A percentile compares a stretch with the other conserved stretches of the same genome.
Evolutionary conservation across 2,113 vertebrate species (phyloP).

Genomic region (Cyphomyrus plagiostoma): DNA sequence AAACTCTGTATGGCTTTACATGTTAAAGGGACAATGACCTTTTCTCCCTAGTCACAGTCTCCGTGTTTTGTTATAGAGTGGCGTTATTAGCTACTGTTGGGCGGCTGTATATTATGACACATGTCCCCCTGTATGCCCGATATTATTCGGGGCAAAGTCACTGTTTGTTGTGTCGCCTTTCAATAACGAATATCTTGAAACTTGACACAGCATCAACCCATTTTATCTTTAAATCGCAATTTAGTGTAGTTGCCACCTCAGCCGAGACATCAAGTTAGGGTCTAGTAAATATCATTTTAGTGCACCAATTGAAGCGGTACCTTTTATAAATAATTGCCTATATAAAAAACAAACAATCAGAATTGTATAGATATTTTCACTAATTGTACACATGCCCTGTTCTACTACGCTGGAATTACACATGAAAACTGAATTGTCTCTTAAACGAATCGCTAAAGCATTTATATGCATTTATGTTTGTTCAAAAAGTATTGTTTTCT

Average conservation of each 20-base stretch:
- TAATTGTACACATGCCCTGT: not conserved
- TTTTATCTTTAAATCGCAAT: slow-evolving; percentile 7
- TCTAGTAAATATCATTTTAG: not conserved
- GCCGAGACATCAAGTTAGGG: not conserved
- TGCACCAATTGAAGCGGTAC: not conserved
- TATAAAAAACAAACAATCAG: not conserved
- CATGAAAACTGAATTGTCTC: not conserved
- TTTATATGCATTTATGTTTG: not conserved
- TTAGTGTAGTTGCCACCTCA: not conserved
- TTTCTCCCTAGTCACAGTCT: slow-evolving; percentile 33
- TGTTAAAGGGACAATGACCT: slow-evolving; percentile 69
- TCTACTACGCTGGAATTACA: not conserved
- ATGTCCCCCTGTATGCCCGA: not conserved
- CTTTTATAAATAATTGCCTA: not conserved
- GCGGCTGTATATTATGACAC: not conserved
- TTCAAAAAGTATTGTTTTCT: not conserved
- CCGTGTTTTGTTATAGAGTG: slow-evolving; percentile 4
- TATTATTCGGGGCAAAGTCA: not conserved
- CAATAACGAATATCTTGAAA: not conserved
- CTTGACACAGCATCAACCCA: not conserved
- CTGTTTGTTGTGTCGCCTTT: not conserved
- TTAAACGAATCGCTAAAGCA: not conserved
- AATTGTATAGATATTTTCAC: not conserved
- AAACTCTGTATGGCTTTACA: slow-evolving; percentile 74
- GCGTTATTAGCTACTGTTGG: slow-evolving; percentile 1